Evolutionary conservation across 2,888 invertebrate genomes (phyloP), one percentile per base, ranked within the genome.

Genomic region (Odontocerum albicorne): DNA sequence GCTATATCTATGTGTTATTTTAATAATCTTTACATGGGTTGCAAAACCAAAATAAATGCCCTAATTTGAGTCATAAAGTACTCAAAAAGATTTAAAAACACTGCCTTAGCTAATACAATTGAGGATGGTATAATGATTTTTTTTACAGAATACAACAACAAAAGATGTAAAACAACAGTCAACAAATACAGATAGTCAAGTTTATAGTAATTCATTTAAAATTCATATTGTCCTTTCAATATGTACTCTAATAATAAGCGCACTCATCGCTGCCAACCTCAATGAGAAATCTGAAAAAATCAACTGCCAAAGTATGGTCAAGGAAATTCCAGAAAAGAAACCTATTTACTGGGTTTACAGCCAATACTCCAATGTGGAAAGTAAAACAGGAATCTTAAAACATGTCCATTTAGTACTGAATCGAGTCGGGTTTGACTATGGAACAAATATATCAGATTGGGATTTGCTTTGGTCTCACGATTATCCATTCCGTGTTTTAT

Each of bases 401-500:
- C 95, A 97, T 71, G 90, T 98, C 0, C 84, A 87, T 65, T 75
- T 82, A 22, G 87, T 94, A 1, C 77, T 98, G 58, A 77, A 87
- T 6, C 77, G 87, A 60, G 69, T 91, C 10, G 95, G 94, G 0
- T 95, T 86, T 65, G 71, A 80, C 51, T 79, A 83, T 61, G 79
- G 76, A 1, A 70, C 71, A 0, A 73, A 81, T 22, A 66, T 73
- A 6, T 71, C 80, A 0, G 77, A 86, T 1, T 97, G 96, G 95
- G 85, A 88, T 67, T 75, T 97, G 0, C 72, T 97, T 7, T 98
- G 98, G 97, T 87, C 95, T 0, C 94, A 96, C 69, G 92, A 94
- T 65, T 96, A 92, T 69, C 96, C 96, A 0, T 96, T 95, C 66
- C 70, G 79, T 49, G 70, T 68, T 0, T 67, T 90, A 7, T 77